Base-by-base conservation (phyloP, 2,113 vertebrate genomes). In the Elaphurus davidianus region DNA sequence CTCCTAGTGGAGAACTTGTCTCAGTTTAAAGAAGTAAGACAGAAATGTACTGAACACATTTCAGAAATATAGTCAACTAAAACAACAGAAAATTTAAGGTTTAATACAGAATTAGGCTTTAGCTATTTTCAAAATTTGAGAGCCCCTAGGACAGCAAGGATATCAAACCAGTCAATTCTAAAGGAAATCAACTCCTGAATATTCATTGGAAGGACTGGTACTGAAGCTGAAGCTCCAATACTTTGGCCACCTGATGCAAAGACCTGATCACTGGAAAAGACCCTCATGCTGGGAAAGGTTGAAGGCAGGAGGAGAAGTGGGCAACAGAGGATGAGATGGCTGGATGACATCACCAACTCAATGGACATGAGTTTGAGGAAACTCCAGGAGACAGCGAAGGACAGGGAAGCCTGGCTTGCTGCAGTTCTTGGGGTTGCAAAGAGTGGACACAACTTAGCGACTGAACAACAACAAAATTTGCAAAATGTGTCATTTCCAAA, bases 51-150 rank as follows among this genome's bases (percentile, higher is more conserved):
- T n/a, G 13, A 79, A 71, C 27, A 67, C n/a, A 92, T 60, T 83
- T 92, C 40, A 82, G 88, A 90, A 92, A 92, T 43, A 57, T 13
- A 97, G 89, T 90, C 79, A 96, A 90, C 40, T 92, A 59, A 90
- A 87, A 74, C 1, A 83, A 81, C 47, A 50, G 14, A 74, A 91
- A 71, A 57, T 57, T 13, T 30, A n/a, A 90, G 36, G 47, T 95
- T 94, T 92, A 92, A 55, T 43, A 36, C n/a, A 89, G 83, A 87
- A 89, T 67, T n/a, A 74, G 11, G 6, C 30, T 59, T 92, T 36
- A 92, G 50, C 76, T 60, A 97, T 47, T 94, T 94, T 36, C 33
- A 90, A 97, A 71, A 92, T 84, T 71, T 36, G n/a, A 71, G n/a
- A 71, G n/a, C 6, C n/a, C n/a, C 9, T 23, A 71, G 64, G n/a